A percentile compares a stretch with the other conserved stretches of the same genome.
Conservation (phyloP, 1,140 invertebrate species). For the Drosophila athabasca region DNA sequence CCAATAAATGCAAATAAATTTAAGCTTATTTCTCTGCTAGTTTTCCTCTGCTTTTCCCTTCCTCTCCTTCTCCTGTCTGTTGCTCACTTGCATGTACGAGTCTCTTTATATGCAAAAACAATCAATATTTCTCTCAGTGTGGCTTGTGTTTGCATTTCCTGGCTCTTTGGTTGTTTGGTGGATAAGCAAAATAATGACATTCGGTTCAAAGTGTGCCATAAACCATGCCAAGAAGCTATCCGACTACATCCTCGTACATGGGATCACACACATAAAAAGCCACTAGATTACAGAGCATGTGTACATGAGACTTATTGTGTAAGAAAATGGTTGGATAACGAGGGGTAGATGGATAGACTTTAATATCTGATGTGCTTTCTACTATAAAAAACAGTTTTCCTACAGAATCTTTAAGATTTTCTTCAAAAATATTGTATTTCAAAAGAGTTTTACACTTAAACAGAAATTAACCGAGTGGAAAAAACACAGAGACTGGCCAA, state of each 20-base stretch:
- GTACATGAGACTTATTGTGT: not conserved
- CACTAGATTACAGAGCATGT: not conserved
- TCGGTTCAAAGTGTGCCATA: constrained; percentile 56
- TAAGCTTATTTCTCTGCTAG: constrained; percentile 49
- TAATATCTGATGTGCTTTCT: too few species aligned
- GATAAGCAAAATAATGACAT: constrained; percentile 63
- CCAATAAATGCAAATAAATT: constrained; percentile 68
- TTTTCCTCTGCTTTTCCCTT: constrained; percentile 15
- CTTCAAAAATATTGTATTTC: not conserved
- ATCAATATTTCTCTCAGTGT: constrained; percentile 46
- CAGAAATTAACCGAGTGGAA: constrained; percentile 32
- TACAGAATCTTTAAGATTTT: too few species aligned
- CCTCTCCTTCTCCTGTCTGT: constrained; percentile 1
- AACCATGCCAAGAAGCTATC: constrained; percentile 49
- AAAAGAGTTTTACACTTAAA: constrained; percentile 23
- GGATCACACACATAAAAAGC: constrained; percentile 33
- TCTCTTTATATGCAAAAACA: constrained; percentile 19
- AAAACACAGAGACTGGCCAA: constrained; percentile 29
- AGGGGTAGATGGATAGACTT: too few species aligned
- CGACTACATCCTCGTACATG: constrained; percentile 20
- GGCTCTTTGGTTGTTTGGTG: not conserved
- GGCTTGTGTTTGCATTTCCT: constrained; percentile 22
- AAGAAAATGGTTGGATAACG: not conserved
- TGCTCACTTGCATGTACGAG: constrained; percentile 16
- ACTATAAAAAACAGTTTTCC: too few species aligned